A percentile compares a stretch with the other conserved stretches of the same genome.
phyloP scores from a whole-genome alignment of 1,140 invertebrate genomes.

The Drosophila aff. region DNA sequence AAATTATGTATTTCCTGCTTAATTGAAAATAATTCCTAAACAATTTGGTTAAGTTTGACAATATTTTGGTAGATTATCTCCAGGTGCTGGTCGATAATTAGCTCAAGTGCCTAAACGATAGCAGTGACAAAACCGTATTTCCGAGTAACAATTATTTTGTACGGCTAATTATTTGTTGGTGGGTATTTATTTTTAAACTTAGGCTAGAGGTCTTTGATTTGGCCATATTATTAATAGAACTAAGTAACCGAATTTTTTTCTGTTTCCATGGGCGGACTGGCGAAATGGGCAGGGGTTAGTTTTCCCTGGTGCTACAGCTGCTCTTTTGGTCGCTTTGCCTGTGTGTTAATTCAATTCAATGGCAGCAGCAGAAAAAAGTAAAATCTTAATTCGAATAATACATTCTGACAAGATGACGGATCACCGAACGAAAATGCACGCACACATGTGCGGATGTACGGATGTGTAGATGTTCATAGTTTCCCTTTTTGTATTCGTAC shows the following conservation, averaged over 20 bases:
- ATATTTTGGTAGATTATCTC: constrained; percentile 34
- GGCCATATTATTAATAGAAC: constrained; percentile 31
- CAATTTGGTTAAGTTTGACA: constrained; percentile 17
- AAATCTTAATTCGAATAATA: constrained; percentile 85
- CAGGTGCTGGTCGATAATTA: constrained; percentile 20
- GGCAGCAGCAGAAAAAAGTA: constrained; percentile 78
- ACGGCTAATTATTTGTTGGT: constrained; percentile 5
- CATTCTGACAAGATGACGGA: constrained; percentile 85
- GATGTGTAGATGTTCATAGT: constrained; percentile 69
- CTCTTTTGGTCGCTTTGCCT: constrained; percentile 23
- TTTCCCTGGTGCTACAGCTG: constrained; percentile 51
- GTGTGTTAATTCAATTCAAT: constrained; percentile 83
- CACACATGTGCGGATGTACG: constrained; percentile 54
- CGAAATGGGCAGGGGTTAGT: constrained; percentile 26
- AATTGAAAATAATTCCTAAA: neutral
- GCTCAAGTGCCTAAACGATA: constrained; percentile 27
- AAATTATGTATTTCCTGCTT: neutral
- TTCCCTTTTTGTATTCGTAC: constrained; percentile 66
- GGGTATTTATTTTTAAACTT: constrained; percentile 28
- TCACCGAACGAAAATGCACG: constrained; percentile 83
- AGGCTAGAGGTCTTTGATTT: constrained; percentile 6
- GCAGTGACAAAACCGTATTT: constrained; percentile 23
- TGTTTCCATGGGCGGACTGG: constrained; percentile 14
- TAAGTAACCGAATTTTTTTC: constrained; percentile 23
- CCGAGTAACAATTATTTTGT: constrained; percentile 25